Evolutionary conservation across 2,113 vertebrate genomes (phyloP), one percentile per base, ranked within the genome.

Genomic region (Lophochroa leadbeateri): DNA sequence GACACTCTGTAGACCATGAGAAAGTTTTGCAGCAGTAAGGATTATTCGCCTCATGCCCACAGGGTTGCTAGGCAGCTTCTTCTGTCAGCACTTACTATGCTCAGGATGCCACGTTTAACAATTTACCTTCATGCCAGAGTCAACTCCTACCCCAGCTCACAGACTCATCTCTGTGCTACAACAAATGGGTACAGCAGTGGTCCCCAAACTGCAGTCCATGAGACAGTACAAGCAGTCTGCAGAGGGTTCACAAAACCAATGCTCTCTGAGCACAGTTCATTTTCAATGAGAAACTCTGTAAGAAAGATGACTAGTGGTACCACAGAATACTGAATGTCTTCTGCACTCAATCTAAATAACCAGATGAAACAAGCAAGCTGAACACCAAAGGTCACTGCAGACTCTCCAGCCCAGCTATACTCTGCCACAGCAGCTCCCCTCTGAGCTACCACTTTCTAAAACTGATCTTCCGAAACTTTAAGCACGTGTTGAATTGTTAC

Each of bases 1-100:
- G 91, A 93, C 91, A 77, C 24, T 86, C 69, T 35, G 4, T 74
- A 69, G 90, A 24, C 92, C 53, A 29, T 43, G 35, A 92, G 53
- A 80, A 95, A 72, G 64, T 77, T 96, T 86, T 79, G 55, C 72
- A 92, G 53, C 71, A 78, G 46, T 47, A 68, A 96, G 92, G 87
- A 82, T 88, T 80, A 93, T 80, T 93, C 61, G 82, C 78, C 80
- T 28, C 19, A 4, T 37, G 47, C 67, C 69, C 93, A 84, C 50
- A 78, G 65, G 67, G 97, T 33, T 94, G 94, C 94, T 81, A 95
- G 94, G 95, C 94, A 97, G 88, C 91, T 93, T 94, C 91, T 68
- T 94, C 90, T 81, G 84, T 72, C 70, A 2, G 1, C 57, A n/a
- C 92, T 98, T 86, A 88, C 21, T 92, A 74, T 82, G 92, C 77